A percentile compares a stretch with the other conserved stretches of the same genome.
phyloP scores from a whole-genome alignment of 2,797 vertebrate genomes.

The Pseudochaenichthys georgianus region DNA sequence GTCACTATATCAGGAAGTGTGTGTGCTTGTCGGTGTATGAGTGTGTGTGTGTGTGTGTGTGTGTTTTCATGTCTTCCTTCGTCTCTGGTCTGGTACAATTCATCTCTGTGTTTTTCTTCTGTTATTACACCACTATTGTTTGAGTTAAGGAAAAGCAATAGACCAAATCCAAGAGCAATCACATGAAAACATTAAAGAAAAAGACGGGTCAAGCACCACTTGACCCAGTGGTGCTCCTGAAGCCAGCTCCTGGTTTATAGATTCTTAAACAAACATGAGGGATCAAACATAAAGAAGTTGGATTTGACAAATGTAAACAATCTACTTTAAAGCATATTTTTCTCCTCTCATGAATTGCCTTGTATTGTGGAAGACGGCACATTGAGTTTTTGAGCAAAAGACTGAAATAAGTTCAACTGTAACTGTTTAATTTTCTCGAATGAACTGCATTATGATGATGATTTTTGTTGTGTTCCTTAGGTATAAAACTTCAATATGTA shows the following conservation, averaged over 20 bases:
- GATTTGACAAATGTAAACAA: constrained; percentile 4
- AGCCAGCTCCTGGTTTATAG: constrained; percentile 16
- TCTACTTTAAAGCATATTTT: constrained; percentile 1
- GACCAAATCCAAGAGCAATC: constrained; percentile 49
- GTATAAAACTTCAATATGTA: constrained; percentile 62
- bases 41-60: constrained; percentile 9
- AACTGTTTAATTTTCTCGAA: constrained; percentile 50
- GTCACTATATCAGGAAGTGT: constrained; percentile 51
- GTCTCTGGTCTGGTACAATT: constrained; percentile 49
- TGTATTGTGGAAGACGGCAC: constrained; percentile 27
- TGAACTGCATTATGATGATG: constrained; percentile 47
- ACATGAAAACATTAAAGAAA: constrained; percentile 38
- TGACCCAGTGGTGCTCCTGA: constrained; percentile 18
- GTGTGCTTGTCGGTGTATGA: constrained; percentile 14
- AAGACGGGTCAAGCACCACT: no score
- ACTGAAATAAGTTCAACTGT: constrained; percentile 29
- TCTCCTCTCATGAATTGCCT: constrained; percentile 8
- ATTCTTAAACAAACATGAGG: constrained; percentile 16
- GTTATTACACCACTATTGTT: constrained; percentile 55
- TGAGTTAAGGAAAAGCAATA: constrained; percentile 56
- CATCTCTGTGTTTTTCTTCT: constrained; percentile 51
- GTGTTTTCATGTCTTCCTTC: constrained; percentile 41
- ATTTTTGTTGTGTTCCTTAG: constrained; percentile 41
- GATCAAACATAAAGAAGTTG: constrained; percentile 10
- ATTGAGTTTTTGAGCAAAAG: constrained; percentile 14